A percentile compares a stretch with the other conserved stretches of the same genome.
Evolutionary conservation across 2,888 invertebrate genomes (phyloP).

Genomic region (Drosophila meridionalis): DNA sequence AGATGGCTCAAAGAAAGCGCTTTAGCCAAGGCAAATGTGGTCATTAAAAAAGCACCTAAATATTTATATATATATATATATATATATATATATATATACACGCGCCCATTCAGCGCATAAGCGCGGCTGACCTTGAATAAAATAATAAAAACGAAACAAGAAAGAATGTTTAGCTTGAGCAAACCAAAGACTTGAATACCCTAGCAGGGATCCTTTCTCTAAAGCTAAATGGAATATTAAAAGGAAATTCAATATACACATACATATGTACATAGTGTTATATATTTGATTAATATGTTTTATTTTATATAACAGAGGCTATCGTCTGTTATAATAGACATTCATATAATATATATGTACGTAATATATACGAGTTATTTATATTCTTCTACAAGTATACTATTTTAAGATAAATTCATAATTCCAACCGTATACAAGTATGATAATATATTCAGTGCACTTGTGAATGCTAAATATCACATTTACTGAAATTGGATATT

Average conservation of each 20-base stretch:
- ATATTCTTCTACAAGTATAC: too few species aligned
- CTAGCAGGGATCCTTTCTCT: background rate
- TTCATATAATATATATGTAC: too few species aligned
- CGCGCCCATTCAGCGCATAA: slow-evolving; percentile 27
- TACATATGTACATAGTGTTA: too few species aligned
- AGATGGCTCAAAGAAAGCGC: slow-evolving; percentile 24
- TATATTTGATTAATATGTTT: too few species aligned
- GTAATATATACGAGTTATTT: too few species aligned
- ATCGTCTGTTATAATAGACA: too few species aligned
- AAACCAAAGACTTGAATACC: background rate
- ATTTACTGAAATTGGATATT: too few species aligned
- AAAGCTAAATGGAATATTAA: background rate
- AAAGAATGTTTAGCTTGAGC: background rate
- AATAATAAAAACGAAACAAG: slow-evolving; percentile 10
- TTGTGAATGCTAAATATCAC: too few species aligned
- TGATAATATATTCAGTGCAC: too few species aligned
- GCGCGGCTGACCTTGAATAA: slow-evolving; percentile 23
- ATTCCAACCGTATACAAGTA: too few species aligned
- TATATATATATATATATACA: slow-evolving; percentile 16
- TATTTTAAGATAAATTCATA: too few species aligned
- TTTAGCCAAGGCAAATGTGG: slow-evolving; percentile 45
- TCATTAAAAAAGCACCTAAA: slow-evolving; percentile 42
- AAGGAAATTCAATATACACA: background rate
- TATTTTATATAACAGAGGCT: too few species aligned
- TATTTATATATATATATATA: slow-evolving; percentile 14